Conservation (phyloP, 2,797 vertebrate genomes). For the Pantherophis alleghaniensis region DNA sequence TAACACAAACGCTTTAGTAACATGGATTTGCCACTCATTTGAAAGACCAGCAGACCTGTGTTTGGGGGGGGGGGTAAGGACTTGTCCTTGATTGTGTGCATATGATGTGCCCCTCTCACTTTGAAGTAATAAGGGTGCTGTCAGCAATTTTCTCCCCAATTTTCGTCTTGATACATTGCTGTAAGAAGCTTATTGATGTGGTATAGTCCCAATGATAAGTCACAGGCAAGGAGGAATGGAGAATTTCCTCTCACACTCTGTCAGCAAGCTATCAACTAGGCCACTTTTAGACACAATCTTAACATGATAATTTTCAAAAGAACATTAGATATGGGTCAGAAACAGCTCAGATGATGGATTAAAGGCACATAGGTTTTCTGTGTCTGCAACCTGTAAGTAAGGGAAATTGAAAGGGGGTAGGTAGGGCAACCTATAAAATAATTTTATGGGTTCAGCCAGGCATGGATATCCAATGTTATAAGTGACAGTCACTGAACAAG, state of each 20-base stretch:
- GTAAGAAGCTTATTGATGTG: background rate
- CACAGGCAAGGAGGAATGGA: background rate
- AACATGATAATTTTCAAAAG: background rate
- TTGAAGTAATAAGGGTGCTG: background rate
- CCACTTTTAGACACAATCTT: background rate
- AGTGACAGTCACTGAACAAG: background rate
- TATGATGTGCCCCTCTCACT: background rate
- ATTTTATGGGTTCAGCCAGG: background rate
- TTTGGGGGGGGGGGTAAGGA: background rate
- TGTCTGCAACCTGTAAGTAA: background rate
- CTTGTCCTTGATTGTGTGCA: background rate
- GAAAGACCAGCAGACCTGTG: background rate
- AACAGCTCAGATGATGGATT: background rate
- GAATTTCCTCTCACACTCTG: background rate
- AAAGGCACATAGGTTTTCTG: background rate
- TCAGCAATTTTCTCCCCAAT: background rate
- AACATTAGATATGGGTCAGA: background rate
- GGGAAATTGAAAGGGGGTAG: background rate
- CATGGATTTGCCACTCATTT: background rate
- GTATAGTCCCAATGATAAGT: background rate
- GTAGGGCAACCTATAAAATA: background rate
- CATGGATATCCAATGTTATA: background rate
- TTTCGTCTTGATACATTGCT: background rate
- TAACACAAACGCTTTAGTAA: background rate
- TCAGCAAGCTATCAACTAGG: background rate